A percentile compares a stretch with the other conserved stretches of the same genome.
Conservation (phyloP, 2,888 invertebrate species). For the Furcula furcula region DNA sequence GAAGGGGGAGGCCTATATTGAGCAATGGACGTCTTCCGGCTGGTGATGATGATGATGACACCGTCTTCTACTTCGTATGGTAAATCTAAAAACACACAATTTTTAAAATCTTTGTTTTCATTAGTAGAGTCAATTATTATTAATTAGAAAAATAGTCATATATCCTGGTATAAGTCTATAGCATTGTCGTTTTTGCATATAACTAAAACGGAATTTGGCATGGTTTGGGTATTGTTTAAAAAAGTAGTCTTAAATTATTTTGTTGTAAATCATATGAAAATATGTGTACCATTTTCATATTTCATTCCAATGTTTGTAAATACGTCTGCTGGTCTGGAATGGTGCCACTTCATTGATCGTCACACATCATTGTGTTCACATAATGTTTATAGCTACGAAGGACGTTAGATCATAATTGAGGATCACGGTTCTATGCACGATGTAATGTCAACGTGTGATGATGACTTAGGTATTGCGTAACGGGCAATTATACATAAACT, state of each 20-base stretch:
- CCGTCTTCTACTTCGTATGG: too few species aligned
- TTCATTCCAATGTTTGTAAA: conserved; percentile 47
- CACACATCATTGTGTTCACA: conserved; percentile 11
- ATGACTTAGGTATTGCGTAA: conserved; percentile 10
- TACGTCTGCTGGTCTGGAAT: conserved; percentile 34
- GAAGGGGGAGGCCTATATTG: too few species aligned
- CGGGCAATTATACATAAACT: conserved; percentile 1
- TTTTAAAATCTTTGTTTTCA: too few species aligned
- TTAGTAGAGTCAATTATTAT: too few species aligned
- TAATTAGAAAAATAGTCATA: too few species aligned
- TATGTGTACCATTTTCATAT: conserved; percentile 17
- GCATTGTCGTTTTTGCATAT: too few species aligned
- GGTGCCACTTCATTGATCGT: conserved; percentile 44
- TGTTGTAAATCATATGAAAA: neutral
- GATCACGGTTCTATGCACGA: conserved; percentile 3
- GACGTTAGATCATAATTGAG: conserved; percentile 15
- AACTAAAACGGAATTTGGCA: too few species aligned
- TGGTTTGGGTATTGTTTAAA: too few species aligned
- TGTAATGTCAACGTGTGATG: conserved; percentile 4
- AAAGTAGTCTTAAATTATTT: neutral
- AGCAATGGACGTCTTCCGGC: too few species aligned
- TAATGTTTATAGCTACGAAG: conserved; percentile 11
- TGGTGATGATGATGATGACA: too few species aligned
- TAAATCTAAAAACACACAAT: too few species aligned
- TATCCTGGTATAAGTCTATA: too few species aligned